Evolutionary conservation across 2,113 vertebrate genomes (phyloP), one percentile per base, ranked within the genome.

Genomic region (Cochlearius cochlearius): DNA sequence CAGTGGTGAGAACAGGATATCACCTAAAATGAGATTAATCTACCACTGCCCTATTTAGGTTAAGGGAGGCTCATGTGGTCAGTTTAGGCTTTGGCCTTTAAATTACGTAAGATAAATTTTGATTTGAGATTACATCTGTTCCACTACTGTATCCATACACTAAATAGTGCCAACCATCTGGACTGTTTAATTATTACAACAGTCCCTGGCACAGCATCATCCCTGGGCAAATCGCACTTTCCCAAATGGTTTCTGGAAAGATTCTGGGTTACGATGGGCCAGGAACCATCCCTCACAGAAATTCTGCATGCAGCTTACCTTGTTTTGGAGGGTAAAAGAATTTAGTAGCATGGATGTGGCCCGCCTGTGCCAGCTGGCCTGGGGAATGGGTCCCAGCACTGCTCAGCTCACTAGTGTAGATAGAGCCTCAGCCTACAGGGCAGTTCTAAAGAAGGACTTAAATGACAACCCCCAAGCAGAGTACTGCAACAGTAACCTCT

Each of bases 81-180:
- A 5, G 39, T 82, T 93, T 86, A 86, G 78, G 45, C 11, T 88
- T 82, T 86, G 67, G 71, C 23, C 71, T 90, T 92, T 79, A 86
- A 88, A 76, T 93, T 68, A 60, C 15, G 2, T 69, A 76, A 88
- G 23, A 62, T 39, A 49, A 38, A 41, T 71, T 86, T 77, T 81
- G 32, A 64, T 92, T 90, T 92, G 82, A 68, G 34, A 83, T 36
- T 90, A 79, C 82, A 86, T 88, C 43, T 90, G 82, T 83, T 94
- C 49, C 27, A 73, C 12, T 88, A 58, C 58, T 69, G 58, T 68
- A 88, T 64, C 66, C 36, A 73, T 53, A 72, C 68, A 64, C 58
- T 72, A 93, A 92, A 85, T 25, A 76, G 15, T 64, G 62, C 53
- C 74, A 90, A 9, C 90, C 85, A 96, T 92, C 92, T 95, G 78